Evolutionary conservation across 2,797 vertebrate genomes (phyloP), one percentile per base, ranked within the genome.

Genomic region (Microctenopoma lineatum): DNA sequence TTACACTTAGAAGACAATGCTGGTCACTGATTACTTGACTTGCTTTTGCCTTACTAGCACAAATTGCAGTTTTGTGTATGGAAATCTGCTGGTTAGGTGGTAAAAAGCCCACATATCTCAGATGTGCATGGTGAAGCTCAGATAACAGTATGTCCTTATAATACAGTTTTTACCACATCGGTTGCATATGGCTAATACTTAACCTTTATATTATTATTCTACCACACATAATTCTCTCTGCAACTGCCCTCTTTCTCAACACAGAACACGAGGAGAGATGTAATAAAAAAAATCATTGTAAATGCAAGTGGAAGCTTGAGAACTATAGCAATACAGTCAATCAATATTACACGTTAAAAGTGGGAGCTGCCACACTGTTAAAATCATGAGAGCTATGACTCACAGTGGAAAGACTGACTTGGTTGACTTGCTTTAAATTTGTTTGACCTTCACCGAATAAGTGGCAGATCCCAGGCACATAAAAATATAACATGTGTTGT

Each of bases 21-120:
- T 44, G 14, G 26, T 58, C 18, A 21, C 14, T 68, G 71, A 79
- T 66, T 81, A 52, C 63, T 80, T 64, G 46, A 75, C 79, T 73
- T 69, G 47, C 51, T 59, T 51, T 34, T 44, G 13, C 25, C 26
- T 59, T 34, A 54, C 15, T 21, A 50, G 25, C 52, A 45, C 16
- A 77, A 66, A 73, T 39, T 55, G 9, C 15, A 32, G 32, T 47
- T 63, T 57, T 12, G 15, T 36, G 25, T 41, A 38, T 32, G 21
- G 14, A 13, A 63, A 44, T 59, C 11, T 45, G 21, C 26, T 38
- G 25, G 11, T n/a, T 15, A 50, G 26, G 21, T 4, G 6, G 16
- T 18, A 59, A 15, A 44, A 46, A 63, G 61, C 11, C 36, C 0
- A 25, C 4, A 38, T 41, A 4, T 59, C 54, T 57, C 7, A 56